Evolutionary conservation across 2,888 invertebrate genomes (phyloP).

Genomic region (Lepidochrysops patricia): DNA sequence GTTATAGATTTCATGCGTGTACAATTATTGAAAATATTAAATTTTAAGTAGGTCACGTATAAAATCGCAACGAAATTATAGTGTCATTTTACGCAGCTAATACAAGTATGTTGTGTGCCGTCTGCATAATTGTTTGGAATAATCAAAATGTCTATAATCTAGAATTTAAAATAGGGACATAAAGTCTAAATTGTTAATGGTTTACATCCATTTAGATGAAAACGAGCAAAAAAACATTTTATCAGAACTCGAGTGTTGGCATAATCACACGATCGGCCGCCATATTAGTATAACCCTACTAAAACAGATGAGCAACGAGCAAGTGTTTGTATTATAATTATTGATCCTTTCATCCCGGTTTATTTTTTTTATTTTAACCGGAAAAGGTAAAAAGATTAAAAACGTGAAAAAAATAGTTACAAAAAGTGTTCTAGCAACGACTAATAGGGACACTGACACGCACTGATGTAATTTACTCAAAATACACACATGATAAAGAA

Average conservation of each 20-base stretch:
- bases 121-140: too few relatives aligned
- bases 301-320: conserved; percentile 18
- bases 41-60: too few relatives aligned
- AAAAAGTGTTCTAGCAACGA: neutral
- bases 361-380: neutral
- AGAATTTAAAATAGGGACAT: neutral
- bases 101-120: too few relatives aligned
- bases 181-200: neutral
- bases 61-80: too few relatives aligned
- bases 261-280: conserved; percentile 35
- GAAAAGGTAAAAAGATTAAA: neutral
- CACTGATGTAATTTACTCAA: conserved; percentile 18
- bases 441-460: conserved; percentile 17
- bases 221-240: neutral
- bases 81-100: too few relatives aligned
- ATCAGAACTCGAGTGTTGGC: conserved; percentile 24
- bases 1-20: too few relatives aligned
- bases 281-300: conserved; percentile 49
- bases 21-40: too few relatives aligned
- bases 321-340: neutral
- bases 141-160: too few relatives aligned
- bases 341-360: neutral
- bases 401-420: neutral
- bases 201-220: neutral
- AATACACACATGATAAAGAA: conserved; percentile 22